Conservation (phyloP, 2,888 invertebrate genomes). For the Galerucella pusilla region DNA sequence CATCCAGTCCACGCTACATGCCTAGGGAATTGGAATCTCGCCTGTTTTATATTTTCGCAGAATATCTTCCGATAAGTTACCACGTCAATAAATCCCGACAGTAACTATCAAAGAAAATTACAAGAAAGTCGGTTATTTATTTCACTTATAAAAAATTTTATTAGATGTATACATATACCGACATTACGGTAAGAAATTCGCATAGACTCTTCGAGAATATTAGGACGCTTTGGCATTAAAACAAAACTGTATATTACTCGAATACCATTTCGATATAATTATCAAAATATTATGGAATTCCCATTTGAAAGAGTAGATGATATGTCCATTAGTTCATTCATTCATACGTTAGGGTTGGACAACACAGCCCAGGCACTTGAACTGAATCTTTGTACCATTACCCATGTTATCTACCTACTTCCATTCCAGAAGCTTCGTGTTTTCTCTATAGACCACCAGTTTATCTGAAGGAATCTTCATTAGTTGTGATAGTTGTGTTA, state of each 20-base stretch:
- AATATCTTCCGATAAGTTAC: conserved; percentile 40
- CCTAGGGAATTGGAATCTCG: conserved; percentile 39
- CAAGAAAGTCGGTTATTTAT: conserved; percentile 28
- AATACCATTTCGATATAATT: no score
- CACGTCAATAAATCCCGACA: conserved; percentile 33
- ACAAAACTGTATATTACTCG: background rate
- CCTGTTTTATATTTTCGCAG: conserved; percentile 39
- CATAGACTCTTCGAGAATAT: background rate
- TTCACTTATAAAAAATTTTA: conserved; percentile 1
- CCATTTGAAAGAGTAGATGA: no score
- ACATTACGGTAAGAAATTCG: background rate
- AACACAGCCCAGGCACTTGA: no score
- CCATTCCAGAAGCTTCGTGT: no score
- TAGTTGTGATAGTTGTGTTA: no score
- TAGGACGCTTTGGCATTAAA: background rate
- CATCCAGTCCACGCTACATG: conserved; percentile 41
- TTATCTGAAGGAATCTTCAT: no score
- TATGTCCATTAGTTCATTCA: no score
- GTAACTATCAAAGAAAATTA: conserved; percentile 30
- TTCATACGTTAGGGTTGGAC: no score
- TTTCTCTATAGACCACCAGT: no score
- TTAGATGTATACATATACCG: conserved; percentile 1
- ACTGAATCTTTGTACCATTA: no score
- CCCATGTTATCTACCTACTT: no score
- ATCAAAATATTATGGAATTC: no score